Conservation (phyloP, 2,113 vertebrate genomes). For the Otus sunia region DNA sequence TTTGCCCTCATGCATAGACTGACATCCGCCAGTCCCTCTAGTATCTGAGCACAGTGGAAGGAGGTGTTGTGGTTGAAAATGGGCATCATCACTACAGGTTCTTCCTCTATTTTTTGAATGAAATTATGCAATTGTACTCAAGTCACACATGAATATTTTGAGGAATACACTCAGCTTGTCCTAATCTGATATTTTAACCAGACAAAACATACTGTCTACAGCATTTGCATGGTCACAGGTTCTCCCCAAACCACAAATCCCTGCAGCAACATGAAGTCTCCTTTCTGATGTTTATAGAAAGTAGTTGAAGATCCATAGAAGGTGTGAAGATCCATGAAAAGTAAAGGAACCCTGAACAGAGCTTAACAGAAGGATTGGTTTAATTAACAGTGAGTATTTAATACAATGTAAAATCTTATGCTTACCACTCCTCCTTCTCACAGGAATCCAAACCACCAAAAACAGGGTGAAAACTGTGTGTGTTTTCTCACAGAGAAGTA, state of each 20-base stretch:
- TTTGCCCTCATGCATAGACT: background rate
- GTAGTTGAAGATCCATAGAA: background rate
- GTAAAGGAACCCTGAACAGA: background rate
- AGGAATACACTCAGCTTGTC: background rate
- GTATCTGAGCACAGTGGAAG: background rate
- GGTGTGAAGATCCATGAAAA: background rate
- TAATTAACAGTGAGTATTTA: background rate
- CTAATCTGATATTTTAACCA: background rate
- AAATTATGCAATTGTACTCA: background rate
- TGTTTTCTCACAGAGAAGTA: background rate
- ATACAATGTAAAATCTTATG: background rate
- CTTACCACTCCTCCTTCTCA: background rate
- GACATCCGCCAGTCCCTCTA: background rate
- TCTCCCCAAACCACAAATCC: background rate
- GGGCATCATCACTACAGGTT: background rate
- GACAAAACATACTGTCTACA: background rate
- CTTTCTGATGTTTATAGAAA: background rate
- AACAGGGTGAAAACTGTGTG: background rate
- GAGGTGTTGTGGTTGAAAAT: background rate
- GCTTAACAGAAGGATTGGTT: background rate
- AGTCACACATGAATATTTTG: background rate
- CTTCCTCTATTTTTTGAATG: background rate
- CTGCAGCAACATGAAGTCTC: background rate
- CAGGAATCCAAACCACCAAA: background rate
- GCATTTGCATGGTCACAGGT: background rate